A percentile compares a stretch with the other conserved stretches of the same genome.
These are phyloP conservation scores for Calliphora vomitoria DNA, from an alignment of 2,888 invertebrate species.

Conservation along the genomic window DNA sequence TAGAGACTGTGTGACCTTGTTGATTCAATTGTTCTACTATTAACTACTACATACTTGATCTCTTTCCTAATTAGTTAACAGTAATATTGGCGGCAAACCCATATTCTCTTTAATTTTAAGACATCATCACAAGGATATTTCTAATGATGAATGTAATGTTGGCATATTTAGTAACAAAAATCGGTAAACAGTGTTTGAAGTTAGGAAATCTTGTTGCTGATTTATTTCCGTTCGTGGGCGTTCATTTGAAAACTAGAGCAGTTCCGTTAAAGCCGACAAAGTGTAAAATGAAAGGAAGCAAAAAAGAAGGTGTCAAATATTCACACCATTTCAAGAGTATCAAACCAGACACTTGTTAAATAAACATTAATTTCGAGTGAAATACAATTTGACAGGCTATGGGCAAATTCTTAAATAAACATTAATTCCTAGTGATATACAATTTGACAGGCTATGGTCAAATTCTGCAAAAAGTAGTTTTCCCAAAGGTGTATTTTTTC, in stretches of 20 bases:
- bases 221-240: slow-evolving; percentile 63
- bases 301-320: slow-evolving; percentile 53
- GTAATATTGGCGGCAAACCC: neutral
- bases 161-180: neutral
- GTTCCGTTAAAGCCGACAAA: slow-evolving; percentile 35
- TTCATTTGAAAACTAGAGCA: slow-evolving; percentile 52
- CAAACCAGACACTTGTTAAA: slow-evolving; percentile 52
- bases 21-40: slow-evolving; percentile 60
- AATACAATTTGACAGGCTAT: neutral
- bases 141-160: slow-evolving; percentile 51
- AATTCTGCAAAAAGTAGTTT: slow-evolving; percentile 36
- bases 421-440: slow-evolving; percentile 47
- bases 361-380: slow-evolving; percentile 51
- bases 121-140: neutral
- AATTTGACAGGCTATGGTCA: slow-evolving; percentile 9
- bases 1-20: neutral
- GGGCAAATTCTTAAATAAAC: slow-evolving; percentile 44
- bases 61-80: neutral
- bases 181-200: slow-evolving; percentile 35
- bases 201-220: slow-evolving; percentile 6
- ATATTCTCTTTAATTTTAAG: slow-evolving; percentile 15
- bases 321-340: slow-evolving; percentile 50
- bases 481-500: slow-evolving; percentile 41
- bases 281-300: neutral
- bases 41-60: slow-evolving; percentile 17